Evolutionary conservation across 2,888 invertebrate genomes (phyloP).

Genomic region (Rhorus exstirpatorius): DNA sequence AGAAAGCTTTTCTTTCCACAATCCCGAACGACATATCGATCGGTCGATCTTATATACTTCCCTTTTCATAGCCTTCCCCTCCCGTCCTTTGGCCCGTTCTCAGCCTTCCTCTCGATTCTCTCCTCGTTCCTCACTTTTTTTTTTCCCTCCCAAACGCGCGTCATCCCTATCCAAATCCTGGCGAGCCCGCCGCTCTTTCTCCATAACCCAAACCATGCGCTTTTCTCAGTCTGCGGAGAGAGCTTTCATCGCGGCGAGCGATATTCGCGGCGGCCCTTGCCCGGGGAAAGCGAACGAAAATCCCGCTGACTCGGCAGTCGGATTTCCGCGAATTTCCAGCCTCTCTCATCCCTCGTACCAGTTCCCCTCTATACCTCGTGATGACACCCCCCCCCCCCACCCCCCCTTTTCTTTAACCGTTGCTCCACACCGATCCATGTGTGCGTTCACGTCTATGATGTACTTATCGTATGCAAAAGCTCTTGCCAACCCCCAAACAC

Average conservation of each 20-base stretch:
- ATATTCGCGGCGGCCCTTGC: constrained; percentile 42
- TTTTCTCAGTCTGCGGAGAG: too few species aligned
- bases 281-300: constrained; percentile 59
- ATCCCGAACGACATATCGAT: constrained; percentile 39
- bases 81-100: constrained; percentile 19
- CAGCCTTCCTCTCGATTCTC: constrained; percentile 15
- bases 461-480: constrained; percentile 62
- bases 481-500: constrained; percentile 4
- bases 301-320: constrained; percentile 72
- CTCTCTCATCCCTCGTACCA: constrained; percentile 1
- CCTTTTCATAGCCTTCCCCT: constrained; percentile 13
- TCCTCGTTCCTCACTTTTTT: not conserved
- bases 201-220: too few species aligned
- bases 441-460: constrained; percentile 26
- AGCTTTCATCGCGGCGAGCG: constrained; percentile 52
- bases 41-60: constrained; percentile 37
- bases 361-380: not conserved
- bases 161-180: constrained; percentile 59
- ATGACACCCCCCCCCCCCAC: constrained; percentile 11
- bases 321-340: constrained; percentile 69
- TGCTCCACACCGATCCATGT: constrained; percentile 4
- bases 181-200: constrained; percentile 29
- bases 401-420: too few species aligned
- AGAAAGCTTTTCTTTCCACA: constrained; percentile 33
- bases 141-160: constrained; percentile 13